A percentile compares a stretch with the other conserved stretches of the same genome.
These are phyloP conservation scores for Suncus etruscus DNA, from an alignment of 2,113 vertebrate species.

Conservation along the genomic window DNA sequence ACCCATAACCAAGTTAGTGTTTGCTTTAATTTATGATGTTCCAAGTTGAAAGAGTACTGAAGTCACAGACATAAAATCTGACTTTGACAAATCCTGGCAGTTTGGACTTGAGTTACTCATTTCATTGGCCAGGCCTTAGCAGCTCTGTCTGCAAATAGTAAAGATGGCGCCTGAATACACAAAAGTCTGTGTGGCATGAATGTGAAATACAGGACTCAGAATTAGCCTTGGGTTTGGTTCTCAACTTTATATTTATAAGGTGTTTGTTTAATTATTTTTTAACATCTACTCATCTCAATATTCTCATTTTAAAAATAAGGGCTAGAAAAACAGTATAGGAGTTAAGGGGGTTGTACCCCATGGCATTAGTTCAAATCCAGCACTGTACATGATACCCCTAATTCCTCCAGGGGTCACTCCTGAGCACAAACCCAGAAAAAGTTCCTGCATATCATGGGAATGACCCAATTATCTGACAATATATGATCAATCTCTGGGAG, in stretches of 20 bases:
- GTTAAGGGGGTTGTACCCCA: too few species aligned
- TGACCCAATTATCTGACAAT: too few species aligned
- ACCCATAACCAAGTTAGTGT: slow-evolving; percentile 82
- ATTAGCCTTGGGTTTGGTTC: neutral
- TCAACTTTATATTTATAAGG: neutral
- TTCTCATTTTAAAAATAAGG: slow-evolving; percentile 42
- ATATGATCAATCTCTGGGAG: neutral
- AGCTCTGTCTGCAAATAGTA: neutral
- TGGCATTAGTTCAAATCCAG: too few species aligned
- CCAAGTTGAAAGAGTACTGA: slow-evolving; percentile 72
- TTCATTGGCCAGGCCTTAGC: neutral
- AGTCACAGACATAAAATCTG: slow-evolving; percentile 78
- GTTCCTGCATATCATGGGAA: too few species aligned
- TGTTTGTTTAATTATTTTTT: neutral
- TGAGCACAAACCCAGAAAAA: too few species aligned
- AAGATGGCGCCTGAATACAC: neutral
- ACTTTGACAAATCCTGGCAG: slow-evolving; percentile 77
- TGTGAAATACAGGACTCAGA: neutral
- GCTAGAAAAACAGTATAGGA: neutral
- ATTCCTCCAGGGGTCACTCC: too few species aligned
- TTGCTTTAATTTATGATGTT: slow-evolving; percentile 82
- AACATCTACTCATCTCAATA: neutral
- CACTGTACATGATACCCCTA: too few species aligned
- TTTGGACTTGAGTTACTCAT: neutral
- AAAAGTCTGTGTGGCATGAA: neutral